Conservation (phyloP, 2,797 vertebrate genomes). For the Danionella dracula region DNA sequence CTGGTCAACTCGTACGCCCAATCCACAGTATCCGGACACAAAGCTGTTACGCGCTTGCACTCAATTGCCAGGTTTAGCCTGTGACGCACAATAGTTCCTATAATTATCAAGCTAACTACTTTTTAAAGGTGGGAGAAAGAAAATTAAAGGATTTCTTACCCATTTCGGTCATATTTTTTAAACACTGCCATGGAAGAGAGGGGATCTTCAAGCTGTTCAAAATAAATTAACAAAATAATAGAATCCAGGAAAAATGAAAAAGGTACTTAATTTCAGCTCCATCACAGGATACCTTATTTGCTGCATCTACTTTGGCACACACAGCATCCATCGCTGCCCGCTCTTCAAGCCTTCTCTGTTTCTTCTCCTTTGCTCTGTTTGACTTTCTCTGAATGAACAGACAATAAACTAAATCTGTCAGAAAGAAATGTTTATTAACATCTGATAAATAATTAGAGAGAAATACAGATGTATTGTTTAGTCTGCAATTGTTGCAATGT, state of each 20-base stretch:
- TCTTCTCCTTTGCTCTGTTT: conserved; percentile 89
- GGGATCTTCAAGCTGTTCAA: conserved; percentile 81
- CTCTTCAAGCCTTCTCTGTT: conserved; percentile 85
- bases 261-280: not conserved
- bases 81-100: not conserved
- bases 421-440: too few species aligned
- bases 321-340: conserved; percentile 89
- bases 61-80: conserved; percentile 90
- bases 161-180: conserved; percentile 91
- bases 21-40: conserved; percentile 82
- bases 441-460: too few species aligned
- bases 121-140: not conserved
- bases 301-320: conserved; percentile 89
- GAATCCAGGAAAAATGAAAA: too few species aligned
- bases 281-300: conserved; percentile 79
- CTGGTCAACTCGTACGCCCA: conserved; percentile 94
- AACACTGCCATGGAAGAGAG: conserved; percentile 89
- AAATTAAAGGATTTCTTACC: conserved; percentile 66
- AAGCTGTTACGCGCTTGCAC: conserved; percentile 78
- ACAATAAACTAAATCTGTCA: not conserved
- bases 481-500: too few species aligned
- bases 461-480: too few species aligned
- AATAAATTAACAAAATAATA: not conserved
- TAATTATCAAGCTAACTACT: not conserved
- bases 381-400: conserved; percentile 78